Evolutionary conservation across 1,140 invertebrate species (phyloP), one percentile per base, ranked within the genome.

Genomic region (Cotesia glomerata): DNA sequence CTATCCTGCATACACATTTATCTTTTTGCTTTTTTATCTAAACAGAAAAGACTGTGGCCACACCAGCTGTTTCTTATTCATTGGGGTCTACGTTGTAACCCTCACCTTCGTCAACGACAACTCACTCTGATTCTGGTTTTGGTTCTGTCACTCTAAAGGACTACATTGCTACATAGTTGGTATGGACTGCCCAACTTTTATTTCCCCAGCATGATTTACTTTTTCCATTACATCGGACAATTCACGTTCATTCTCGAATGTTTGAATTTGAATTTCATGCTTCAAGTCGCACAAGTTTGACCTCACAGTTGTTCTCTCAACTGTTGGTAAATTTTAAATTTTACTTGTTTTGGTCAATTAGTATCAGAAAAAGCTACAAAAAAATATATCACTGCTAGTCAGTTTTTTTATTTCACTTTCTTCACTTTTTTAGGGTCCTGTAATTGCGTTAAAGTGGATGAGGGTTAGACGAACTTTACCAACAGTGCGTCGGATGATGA

Each of bases 401-500:
- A n/a, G n/a, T 34, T 51, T 54, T 69, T 62, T 61, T 61, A 64
- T 54, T 72, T 62, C 35, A 32, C 3, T 11, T 65, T 68, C 14
- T 45, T 51, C 18, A 34, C 32, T 58, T 35, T 36, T 63, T 62
- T 13, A 13, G n/a, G 39, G 32, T 14, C 67, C 70, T 61, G 74
- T 80, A 80, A 80, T 80, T 84, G 82, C 78, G 79, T 82, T 84
- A 83, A 83, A 85, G 82, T 83, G 82, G 82, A 85, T 82, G 81
- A 81, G 81, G 76, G 83, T 83, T 80, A 75, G 78, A 78, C 79
- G 81, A 79, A 77, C 76, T 71, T 77, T 75, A 52, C 75, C 54
- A 73, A 72, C 74, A 69, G 69, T 78, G 80, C 79, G 79, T 76
- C 77, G 83, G 84, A 85, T 85, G 84, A 85, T 84, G 84, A 85